Conservation (phyloP, 2,888 invertebrate species). For the Erannis defoliaria region DNA sequence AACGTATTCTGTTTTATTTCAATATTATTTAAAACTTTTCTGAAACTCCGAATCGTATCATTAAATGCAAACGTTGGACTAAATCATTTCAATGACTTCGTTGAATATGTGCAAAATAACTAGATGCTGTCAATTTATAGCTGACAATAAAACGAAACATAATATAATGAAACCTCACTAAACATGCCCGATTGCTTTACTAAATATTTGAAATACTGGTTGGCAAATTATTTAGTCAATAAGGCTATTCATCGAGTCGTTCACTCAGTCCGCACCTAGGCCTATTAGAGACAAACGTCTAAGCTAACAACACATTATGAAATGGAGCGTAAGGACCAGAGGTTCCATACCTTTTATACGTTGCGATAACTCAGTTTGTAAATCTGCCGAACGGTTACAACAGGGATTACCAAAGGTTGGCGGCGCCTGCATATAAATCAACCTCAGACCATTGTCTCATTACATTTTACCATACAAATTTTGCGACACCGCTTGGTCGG, state of each 20-base stretch:
- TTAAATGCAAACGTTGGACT: no score
- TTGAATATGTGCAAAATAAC: background rate
- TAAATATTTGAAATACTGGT: conserved; percentile 13
- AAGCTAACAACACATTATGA: conserved; percentile 78
- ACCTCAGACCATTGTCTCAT: conserved; percentile 60
- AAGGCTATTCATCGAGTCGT: conserved; percentile 3
- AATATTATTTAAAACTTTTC: no score
- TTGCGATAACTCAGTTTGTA: conserved; percentile 68
- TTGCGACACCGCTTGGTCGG: conserved; percentile 67
- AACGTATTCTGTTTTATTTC: no score
- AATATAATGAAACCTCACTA: background rate
- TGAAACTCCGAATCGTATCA: no score
- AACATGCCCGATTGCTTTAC: conserved; percentile 8
- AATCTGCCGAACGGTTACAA: conserved; percentile 71
- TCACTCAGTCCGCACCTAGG: conserved; percentile 48
- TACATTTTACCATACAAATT: conserved; percentile 69
- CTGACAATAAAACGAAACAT: background rate
- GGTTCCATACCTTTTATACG: conserved; percentile 56
- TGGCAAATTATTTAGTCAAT: conserved; percentile 20
- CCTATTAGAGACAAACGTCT: conserved; percentile 62
- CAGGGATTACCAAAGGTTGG: conserved; percentile 58
- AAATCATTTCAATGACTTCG: conserved; percentile 1
- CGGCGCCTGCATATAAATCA: conserved; percentile 65
- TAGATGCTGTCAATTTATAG: background rate
- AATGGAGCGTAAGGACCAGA: conserved; percentile 75